Evolutionary conservation across 1,140 invertebrate species (phyloP).

Genomic region (Babylonia areolata): DNA sequence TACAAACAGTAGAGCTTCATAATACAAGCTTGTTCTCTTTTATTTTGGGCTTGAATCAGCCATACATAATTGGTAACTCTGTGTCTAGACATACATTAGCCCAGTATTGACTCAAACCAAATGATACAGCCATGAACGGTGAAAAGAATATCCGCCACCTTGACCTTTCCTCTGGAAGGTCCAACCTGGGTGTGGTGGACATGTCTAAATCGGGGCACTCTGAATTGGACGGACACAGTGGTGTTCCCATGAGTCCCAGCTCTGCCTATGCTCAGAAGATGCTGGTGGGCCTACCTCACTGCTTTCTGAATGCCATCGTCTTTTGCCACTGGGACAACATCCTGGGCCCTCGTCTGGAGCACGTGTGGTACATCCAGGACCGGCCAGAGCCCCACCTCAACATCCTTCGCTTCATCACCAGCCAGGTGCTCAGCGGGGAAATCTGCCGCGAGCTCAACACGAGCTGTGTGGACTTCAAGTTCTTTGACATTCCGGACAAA

Average conservation of each 20-base stretch:
- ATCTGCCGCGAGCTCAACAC: constrained; percentile 62
- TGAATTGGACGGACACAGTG: neutral
- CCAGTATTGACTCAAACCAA: too few species aligned
- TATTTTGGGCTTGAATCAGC: too few species aligned
- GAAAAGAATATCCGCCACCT: constrained; percentile 39
- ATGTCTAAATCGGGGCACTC: constrained; percentile 13
- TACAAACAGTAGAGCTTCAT: too few species aligned
- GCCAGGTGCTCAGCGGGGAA: constrained; percentile 67
- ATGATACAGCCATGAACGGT: constrained; percentile 39
- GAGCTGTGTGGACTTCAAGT: constrained; percentile 62
- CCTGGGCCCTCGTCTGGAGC: constrained; percentile 64
- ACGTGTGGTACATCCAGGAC: constrained; percentile 62
- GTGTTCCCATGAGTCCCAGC: constrained; percentile 61
- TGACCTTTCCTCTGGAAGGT: constrained; percentile 39
- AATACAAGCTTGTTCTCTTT: too few species aligned
- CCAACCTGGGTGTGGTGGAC: constrained; percentile 46
- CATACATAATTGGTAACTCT: too few species aligned
- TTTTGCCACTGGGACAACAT: constrained; percentile 71
- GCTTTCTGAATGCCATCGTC: constrained; percentile 59
- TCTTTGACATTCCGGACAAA: constrained; percentile 61
- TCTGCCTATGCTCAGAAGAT: constrained; percentile 54
- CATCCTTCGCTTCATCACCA: constrained; percentile 56
- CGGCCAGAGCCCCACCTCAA: constrained; percentile 40
- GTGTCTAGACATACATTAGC: too few species aligned
- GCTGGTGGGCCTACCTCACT: constrained; percentile 50